Conservation (phyloP, 2,888 invertebrate genomes). For the Palloptera scutellata region DNA sequence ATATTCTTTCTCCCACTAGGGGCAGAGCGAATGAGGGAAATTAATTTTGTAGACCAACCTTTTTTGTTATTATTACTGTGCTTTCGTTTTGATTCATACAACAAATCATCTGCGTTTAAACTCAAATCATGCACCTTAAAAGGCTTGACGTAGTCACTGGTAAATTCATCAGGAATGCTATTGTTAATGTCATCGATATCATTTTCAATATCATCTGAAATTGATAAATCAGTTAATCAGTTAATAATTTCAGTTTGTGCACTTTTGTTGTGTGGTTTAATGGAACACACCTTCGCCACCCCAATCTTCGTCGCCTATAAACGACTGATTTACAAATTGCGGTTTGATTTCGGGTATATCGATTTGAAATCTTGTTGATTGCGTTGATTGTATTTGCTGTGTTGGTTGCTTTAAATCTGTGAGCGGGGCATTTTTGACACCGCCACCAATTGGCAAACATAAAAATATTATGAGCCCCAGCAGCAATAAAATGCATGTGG, state of each 20-base stretch:
- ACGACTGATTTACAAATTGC: constrained; percentile 48
- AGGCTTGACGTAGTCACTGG: constrained; percentile 68
- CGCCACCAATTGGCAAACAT: constrained; percentile 40
- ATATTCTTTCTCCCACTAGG: no score
- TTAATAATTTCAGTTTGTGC: background rate
- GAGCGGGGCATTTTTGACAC: constrained; percentile 12
- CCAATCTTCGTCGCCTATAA: constrained; percentile 45
- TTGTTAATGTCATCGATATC: constrained; percentile 48
- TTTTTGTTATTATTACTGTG: constrained; percentile 41
- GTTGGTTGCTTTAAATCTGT: constrained; percentile 23
- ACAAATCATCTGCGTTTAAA: constrained; percentile 68
- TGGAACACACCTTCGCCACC: constrained; percentile 41
- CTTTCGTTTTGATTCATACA: constrained; percentile 66
- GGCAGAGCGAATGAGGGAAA: background rate
- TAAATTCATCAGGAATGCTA: constrained; percentile 48
- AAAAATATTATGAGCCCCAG: constrained; percentile 45
- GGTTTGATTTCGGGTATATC: constrained; percentile 41
- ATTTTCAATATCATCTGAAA: constrained; percentile 43
- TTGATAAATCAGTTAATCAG: constrained; percentile 2
- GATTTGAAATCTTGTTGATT: constrained; percentile 20
- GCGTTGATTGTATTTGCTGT: constrained; percentile 20
- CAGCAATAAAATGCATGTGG: constrained; percentile 40
- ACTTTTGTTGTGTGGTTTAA: background rate
- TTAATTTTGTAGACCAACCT: constrained; percentile 37
- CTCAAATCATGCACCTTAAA: constrained; percentile 68